Conservation (phyloP, 2,888 invertebrate genomes). For the Andrena haemorrhoa region DNA sequence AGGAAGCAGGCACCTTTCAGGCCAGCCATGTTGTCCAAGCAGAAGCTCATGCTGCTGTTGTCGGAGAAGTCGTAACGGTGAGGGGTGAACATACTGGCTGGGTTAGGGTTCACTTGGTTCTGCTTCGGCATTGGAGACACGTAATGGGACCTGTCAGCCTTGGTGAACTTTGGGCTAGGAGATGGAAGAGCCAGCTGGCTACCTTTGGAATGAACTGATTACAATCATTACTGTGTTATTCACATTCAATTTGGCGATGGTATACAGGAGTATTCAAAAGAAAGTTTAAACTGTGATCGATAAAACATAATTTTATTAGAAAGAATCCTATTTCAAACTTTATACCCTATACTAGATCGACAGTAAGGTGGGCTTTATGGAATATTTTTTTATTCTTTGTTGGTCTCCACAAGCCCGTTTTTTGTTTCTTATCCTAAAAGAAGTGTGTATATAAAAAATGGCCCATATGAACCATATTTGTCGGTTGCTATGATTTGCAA, state of each 20-base stretch:
- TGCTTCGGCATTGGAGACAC: not conserved
- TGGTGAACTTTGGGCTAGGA: not conserved
- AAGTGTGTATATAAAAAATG: no score
- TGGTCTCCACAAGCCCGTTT: no score
- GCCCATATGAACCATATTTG: no score
- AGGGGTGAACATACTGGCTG: slow-evolving; percentile 46
- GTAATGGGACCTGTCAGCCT: slow-evolving; percentile 28
- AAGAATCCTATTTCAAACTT: no score
- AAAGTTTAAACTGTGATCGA: no score
- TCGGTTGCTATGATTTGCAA: no score
- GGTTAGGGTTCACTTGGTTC: not conserved
- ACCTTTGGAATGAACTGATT: not conserved
- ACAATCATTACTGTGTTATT: not conserved
- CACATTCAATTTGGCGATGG: not conserved
- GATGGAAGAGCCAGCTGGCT: not conserved
- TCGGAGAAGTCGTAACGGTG: slow-evolving; percentile 37
- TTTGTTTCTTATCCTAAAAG: no score
- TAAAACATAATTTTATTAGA: no score
- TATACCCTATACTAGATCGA: no score
- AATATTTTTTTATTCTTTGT: no score
- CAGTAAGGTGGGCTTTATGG: no score
- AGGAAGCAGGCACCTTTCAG: slow-evolving; percentile 46
- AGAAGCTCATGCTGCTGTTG: slow-evolving; percentile 32
- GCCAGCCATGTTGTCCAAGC: not conserved
- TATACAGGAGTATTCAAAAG: no score